A percentile compares a stretch with the other conserved stretches of the same genome.
Evolutionary conservation across 1,140 invertebrate species (phyloP).

Genomic region (Schlechtendalia chinensis): DNA sequence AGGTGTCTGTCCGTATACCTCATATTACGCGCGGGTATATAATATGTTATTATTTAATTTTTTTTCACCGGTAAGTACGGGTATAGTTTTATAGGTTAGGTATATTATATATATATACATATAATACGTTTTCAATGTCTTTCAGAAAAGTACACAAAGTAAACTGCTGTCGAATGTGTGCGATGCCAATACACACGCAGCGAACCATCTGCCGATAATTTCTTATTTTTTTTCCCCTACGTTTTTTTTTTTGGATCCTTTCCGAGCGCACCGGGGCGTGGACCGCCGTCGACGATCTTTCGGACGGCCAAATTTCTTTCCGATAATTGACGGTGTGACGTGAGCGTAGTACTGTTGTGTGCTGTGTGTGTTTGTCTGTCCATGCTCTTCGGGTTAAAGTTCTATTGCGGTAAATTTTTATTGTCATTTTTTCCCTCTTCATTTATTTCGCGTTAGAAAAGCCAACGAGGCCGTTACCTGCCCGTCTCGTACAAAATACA

Average conservation of each 20-base stretch:
- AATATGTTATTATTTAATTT: slow-evolving; percentile 40
- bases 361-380: neutral
- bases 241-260: too few relatives aligned
- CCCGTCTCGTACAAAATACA: too few relatives aligned
- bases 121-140: slow-evolving; percentile 1
- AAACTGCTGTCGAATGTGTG: slow-evolving; percentile 43
- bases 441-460: too few relatives aligned
- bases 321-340: neutral
- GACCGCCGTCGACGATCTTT: slow-evolving; percentile 9
- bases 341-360: too few relatives aligned
- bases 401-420: neutral
- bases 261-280: neutral
- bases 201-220: slow-evolving; percentile 46
- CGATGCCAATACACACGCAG: slow-evolving; percentile 1
- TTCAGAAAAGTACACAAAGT: slow-evolving; percentile 45
- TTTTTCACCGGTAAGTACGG: slow-evolving; percentile 4
- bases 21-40: neutral
- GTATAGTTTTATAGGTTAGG: too few relatives aligned
- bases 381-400: neutral
- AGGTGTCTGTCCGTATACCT: slow-evolving; percentile 41
- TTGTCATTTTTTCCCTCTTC: too few relatives aligned
- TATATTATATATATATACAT: neutral
- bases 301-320: slow-evolving; percentile 4
- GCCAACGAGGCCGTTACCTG: too few relatives aligned
- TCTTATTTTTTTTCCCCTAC: slow-evolving; percentile 5